Percentiles rank a stretch among this genome's conserved stretches.
phyloP scores from a whole-genome alignment of 2,797 vertebrate genomes.

The Acrossocheilus wenchowensis region DNA sequence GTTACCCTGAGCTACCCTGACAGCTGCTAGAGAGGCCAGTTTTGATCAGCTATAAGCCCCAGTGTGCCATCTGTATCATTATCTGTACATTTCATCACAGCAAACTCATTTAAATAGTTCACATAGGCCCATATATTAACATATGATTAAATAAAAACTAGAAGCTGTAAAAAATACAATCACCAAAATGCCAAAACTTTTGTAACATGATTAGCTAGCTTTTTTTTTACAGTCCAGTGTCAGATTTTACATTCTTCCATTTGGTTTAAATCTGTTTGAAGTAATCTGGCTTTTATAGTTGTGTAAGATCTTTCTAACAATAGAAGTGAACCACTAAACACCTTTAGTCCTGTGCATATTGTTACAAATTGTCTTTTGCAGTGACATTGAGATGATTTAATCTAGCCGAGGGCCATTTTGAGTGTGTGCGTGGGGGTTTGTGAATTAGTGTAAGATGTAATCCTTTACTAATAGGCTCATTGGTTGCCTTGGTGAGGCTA shows the following conservation, averaged over 20 bases:
- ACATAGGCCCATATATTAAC: background rate
- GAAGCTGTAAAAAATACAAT: background rate
- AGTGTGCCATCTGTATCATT: background rate
- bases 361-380: slow-evolving; percentile 62
- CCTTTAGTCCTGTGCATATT: slow-evolving; percentile 1
- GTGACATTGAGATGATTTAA: slow-evolving; percentile 79
- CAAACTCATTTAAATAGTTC: background rate
- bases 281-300: background rate
- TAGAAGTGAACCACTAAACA: background rate
- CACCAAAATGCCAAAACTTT: background rate
- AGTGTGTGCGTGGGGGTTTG: slow-evolving; percentile 62
- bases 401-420: slow-evolving; percentile 74
- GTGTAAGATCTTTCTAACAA: background rate
- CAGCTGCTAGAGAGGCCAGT: background rate
- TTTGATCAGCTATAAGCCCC: background rate
- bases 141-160: background rate
- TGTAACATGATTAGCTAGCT: background rate
- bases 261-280: background rate
- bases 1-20: background rate
- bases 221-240: background rate
- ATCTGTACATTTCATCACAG: background rate
- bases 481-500: slow-evolving; percentile 65
- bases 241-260: background rate
- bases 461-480: slow-evolving; percentile 80
- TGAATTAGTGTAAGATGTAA: slow-evolving; percentile 76